Conservation (phyloP, 2,113 vertebrate genomes). For the Ophiodon elongatus region DNA sequence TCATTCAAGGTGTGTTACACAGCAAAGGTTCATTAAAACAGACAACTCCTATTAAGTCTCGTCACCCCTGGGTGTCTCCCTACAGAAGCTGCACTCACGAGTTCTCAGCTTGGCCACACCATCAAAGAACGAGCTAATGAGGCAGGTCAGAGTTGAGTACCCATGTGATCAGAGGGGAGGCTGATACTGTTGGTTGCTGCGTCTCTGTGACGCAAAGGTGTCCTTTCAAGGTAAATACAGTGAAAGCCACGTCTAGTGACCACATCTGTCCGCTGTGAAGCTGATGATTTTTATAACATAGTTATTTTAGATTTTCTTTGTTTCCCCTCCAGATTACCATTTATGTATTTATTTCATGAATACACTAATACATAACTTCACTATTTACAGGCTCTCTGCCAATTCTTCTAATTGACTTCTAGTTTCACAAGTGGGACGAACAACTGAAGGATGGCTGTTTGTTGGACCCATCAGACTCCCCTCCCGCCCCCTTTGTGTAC, state of each 20-base stretch:
- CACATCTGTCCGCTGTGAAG: too few relatives aligned
- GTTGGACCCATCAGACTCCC: too few relatives aligned
- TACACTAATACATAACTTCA: too few relatives aligned
- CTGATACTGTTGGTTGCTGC: too few relatives aligned
- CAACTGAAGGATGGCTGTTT: too few relatives aligned
- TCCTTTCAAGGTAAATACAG: not conserved
- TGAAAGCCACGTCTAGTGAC: too few relatives aligned
- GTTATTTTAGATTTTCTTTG: too few relatives aligned
- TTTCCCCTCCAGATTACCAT: not conserved
- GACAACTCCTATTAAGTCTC: conserved; percentile 36
- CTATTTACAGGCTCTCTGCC: too few relatives aligned
- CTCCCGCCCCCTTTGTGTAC: too few relatives aligned
- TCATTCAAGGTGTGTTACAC: conserved; percentile 40
- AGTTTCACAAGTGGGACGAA: too few relatives aligned
- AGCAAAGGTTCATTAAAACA: conserved; percentile 38
- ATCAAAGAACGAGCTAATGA: conserved; percentile 19
- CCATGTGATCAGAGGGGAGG: not conserved
- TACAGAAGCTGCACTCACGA: not conserved
- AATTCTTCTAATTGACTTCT: too few relatives aligned
- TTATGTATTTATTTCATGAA: not conserved
- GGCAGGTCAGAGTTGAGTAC: not conserved
- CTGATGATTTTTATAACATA: too few relatives aligned
- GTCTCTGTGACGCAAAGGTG: not conserved
- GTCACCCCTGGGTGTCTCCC: conserved; percentile 23
- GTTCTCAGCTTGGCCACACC: not conserved